Evolutionary conservation across 2,797 vertebrate species (phyloP), one percentile per base, ranked within the genome.

Genomic region (Lemur catta): DNA sequence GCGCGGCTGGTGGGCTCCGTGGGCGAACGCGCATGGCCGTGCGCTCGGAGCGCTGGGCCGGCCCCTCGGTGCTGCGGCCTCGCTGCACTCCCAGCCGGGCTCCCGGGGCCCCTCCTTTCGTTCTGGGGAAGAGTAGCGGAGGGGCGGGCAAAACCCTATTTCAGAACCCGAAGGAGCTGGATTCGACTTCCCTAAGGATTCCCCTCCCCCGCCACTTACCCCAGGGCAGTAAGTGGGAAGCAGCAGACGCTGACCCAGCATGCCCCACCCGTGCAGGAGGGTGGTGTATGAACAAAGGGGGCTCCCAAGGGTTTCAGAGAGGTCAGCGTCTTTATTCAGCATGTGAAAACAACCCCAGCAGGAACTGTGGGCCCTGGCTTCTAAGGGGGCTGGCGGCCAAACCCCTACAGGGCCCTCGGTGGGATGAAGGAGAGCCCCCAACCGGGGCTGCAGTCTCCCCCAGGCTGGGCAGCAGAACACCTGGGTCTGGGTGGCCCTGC

Each of bases 281-380:
- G 92, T 59, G 63, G 71, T 38, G 75, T 89, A 6, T 57, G n/a
- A 88, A 75, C 84, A 82, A 65, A 93, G 82, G 26, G 46, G 8
- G 17, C 43, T 55, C 6, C 52, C 41, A 12, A 59, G 38, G 65
- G 30, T 20, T 92, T 35, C 75, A 1, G 35, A 69, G 63, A 59
- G 11, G 4, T 9, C 14, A n/a, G 22, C 48, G 43, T 13, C 13
- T 72, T 65, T 20, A 30, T 14, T 30, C 14, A 61, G 43, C 24
- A 38, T 22, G 22, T 41, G 43, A 78, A 72, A 65, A 41, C 28
- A 41, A n/a, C n/a, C 3, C 35, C 13, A 0, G 9, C 50, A 59
- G 57, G 22, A 78, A 33, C 50, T 4, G 0, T 4, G 22, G 63
- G 17, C 52, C 48, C 5, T 15, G 30, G 15, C 85, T 91, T 90